phyloP scores from a whole-genome alignment of 2,797 vertebrate species.

The Sebastes variabilis region DNA sequence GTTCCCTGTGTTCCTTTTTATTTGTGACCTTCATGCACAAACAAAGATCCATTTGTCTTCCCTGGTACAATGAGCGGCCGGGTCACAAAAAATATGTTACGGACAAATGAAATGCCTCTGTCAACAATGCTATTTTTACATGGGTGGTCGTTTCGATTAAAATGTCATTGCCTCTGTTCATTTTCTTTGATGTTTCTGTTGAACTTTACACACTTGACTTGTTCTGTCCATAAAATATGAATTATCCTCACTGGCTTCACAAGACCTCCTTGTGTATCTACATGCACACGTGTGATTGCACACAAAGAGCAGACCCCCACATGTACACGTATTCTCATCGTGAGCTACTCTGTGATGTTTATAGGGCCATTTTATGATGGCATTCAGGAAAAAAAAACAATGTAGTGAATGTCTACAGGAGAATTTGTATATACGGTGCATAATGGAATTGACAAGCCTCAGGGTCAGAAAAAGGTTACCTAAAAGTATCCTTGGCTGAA shows the following conservation, averaged over 20 bases:
- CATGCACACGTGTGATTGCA: slow-evolving; percentile 34
- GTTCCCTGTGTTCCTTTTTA: slow-evolving; percentile 2
- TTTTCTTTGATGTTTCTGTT: slow-evolving; percentile 83
- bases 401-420: background rate
- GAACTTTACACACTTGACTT: slow-evolving; percentile 87
- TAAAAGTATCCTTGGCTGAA: slow-evolving; percentile 13
- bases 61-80: slow-evolving; percentile 47
- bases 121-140: slow-evolving; percentile 79
- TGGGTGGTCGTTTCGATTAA: slow-evolving; percentile 75
- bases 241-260: slow-evolving; percentile 69
- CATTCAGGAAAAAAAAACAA: background rate
- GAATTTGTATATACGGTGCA: background rate
- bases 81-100: slow-evolving; percentile 43
- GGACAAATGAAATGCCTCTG: slow-evolving; percentile 72
- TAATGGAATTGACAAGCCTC: slow-evolving; percentile 11
- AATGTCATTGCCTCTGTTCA: slow-evolving; percentile 83
- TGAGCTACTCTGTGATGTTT: slow-evolving; percentile 26
- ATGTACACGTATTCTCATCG: background rate
- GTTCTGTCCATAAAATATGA: slow-evolving; percentile 81
- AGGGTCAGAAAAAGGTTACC: slow-evolving; percentile 7
- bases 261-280: slow-evolving; percentile 43
- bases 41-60: slow-evolving; percentile 62
- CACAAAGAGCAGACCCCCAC: background rate
- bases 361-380: slow-evolving; percentile 14
- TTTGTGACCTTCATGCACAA: slow-evolving; percentile 68